These are phyloP conservation scores for Nerophis ophidion DNA, from an alignment of 2,113 vertebrate species.

Conservation along the genomic window DNA sequence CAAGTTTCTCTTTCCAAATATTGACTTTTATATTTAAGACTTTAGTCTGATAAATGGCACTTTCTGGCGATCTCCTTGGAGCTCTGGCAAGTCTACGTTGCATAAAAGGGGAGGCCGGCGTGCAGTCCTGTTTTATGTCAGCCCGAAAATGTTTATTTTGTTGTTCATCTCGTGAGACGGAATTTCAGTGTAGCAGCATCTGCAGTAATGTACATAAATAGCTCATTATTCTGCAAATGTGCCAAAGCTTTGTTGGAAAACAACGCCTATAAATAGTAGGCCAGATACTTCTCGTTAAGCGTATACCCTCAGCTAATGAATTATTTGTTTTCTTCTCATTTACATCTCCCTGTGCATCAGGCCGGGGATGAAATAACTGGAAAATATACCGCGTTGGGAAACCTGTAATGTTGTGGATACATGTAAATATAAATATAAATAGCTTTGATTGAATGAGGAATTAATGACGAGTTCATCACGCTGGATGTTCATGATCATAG, in stretches of 20 bases:
- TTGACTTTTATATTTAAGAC: too few species aligned
- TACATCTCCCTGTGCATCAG: not conserved
- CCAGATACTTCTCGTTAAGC: slow-evolving; percentile 15
- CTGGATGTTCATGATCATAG: too few species aligned
- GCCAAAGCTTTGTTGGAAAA: slow-evolving; percentile 13
- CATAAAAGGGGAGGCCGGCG: too few species aligned
- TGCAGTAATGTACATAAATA: slow-evolving; percentile 15
- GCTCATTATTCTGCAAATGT: slow-evolving; percentile 1
- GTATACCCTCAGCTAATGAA: slow-evolving; percentile 16
- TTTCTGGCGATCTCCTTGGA: too few species aligned
- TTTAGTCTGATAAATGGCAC: too few species aligned
- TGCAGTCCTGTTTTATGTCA: not conserved
- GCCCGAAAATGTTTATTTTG: slow-evolving; percentile 7
- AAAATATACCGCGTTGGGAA: not conserved
- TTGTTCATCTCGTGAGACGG: slow-evolving; percentile 9
- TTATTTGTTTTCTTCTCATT: slow-evolving; percentile 21
- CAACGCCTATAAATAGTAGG: slow-evolving; percentile 7
- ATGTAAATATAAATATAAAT: too few species aligned
- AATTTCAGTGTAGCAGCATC: slow-evolving; percentile 10
- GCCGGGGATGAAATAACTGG: not conserved
- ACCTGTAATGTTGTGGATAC: too few species aligned
- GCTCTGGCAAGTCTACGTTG: too few species aligned
- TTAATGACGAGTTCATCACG: too few species aligned
- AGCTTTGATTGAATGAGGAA: too few species aligned
- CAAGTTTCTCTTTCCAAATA: too few species aligned